Evolutionary conservation across 1,140 invertebrate species (phyloP).

Genomic region (Atta cephalotes): DNA sequence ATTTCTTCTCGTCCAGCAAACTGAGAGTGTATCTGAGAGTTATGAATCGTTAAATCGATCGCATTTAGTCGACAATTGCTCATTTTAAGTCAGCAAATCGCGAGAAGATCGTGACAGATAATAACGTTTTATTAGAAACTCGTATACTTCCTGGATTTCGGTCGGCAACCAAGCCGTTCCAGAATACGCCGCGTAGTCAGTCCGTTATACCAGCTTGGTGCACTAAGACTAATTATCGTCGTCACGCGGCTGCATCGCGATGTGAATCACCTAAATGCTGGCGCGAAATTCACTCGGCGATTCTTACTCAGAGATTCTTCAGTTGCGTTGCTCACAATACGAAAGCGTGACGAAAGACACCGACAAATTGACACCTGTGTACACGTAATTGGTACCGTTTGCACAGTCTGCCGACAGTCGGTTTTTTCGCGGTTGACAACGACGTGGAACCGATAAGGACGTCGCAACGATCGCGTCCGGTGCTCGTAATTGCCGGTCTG

Average conservation of each 20-base stretch:
- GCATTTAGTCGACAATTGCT: not conserved
- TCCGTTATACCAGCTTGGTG: constrained; percentile 1
- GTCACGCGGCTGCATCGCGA: constrained; percentile 41
- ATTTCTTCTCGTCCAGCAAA: not conserved
- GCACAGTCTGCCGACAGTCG: constrained; percentile 77
- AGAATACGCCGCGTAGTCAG: constrained; percentile 3
- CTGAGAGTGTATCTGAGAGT: not conserved
- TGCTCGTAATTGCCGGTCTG: constrained; percentile 58
- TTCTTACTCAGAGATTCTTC: constrained; percentile 55
- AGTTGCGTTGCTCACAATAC: not conserved
- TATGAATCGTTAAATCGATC: constrained; percentile 9
- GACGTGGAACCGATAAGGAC: constrained; percentile 44
- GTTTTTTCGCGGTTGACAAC: constrained; percentile 71
- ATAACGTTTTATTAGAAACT: constrained; percentile 9
- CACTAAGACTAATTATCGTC: constrained; percentile 59
- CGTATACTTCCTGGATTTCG: constrained; percentile 36
- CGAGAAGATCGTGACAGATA: not conserved
- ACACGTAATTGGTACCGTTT: constrained; percentile 83
- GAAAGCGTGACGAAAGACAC: constrained; percentile 57
- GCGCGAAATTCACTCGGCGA: constrained; percentile 43
- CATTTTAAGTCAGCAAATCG: not conserved
- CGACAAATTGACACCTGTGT: constrained; percentile 81
- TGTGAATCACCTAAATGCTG: constrained; percentile 46
- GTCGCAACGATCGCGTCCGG: constrained; percentile 66
- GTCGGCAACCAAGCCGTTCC: constrained; percentile 25